Evolutionary conservation across 1,140 invertebrate genomes (phyloP), one percentile per base, ranked within the genome.

Genomic region (Micrasema longulum): DNA sequence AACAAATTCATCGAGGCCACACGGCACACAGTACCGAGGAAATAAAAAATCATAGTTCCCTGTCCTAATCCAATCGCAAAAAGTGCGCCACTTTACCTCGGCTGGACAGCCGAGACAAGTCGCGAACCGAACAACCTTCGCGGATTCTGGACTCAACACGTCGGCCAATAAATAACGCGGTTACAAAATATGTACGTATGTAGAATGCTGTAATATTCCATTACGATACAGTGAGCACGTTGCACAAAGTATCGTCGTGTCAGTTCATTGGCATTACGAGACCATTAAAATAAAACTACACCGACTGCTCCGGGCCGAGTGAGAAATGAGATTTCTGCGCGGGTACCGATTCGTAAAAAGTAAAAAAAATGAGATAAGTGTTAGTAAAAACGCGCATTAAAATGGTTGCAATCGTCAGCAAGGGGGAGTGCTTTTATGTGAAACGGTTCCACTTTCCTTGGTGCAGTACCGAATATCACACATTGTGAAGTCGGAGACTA

Each of bases 161-260:
- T 35, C 23, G 31, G 11, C 14, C 52, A 35, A 55, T 55, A 55
- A 55, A 55, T 55, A 55, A 55, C 26, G 26, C 14, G 52, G 52
- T 55, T 31, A 31, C 52, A 26, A 5, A 47, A 26, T 22, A 48
- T 22, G 16, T 22, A 22, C 16, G 26, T 14, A 55, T 12, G 1
- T 14, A 31, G 26, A 31, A 31, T 14, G 52, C 23, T 2, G 52
- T 31, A 55, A 53, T 14, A 16, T 14, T 0, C 52, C 26, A 16
- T 26, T 23, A 55, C 22, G 52, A 31, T 31, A 31, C 26, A 55
- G 35, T 31, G 9, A 11, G 16, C 43, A 5, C 52, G 52, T 16
- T 11, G 23, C 26, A 55, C 12, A 47, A 47, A 47, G 43, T 5
- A n/a, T 5, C 43, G n/a, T 16, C 5, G n/a, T 2, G 16, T 47